A percentile compares a stretch with the other conserved stretches of the same genome.
phyloP scores from a whole-genome alignment of 2,113 vertebrate genomes.

The Melanostigma gelatinosum region DNA sequence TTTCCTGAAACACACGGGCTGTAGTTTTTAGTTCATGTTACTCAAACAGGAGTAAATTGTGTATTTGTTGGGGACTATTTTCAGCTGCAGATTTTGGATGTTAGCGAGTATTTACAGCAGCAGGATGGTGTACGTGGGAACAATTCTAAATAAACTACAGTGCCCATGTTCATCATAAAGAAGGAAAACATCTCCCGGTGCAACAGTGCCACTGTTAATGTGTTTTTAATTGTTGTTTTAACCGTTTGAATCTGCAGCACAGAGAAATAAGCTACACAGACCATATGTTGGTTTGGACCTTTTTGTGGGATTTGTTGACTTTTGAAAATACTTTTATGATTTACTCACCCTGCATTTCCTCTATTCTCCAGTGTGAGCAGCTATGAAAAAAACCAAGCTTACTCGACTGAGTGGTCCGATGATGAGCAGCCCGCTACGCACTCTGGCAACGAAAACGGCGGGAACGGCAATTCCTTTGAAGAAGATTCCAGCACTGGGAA shows the following conservation, averaged over 20 bases:
- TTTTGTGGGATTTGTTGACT: neutral
- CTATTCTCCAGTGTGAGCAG: slow-evolving; percentile 89
- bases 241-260: neutral
- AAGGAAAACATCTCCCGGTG: neutral
- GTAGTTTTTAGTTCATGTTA: neutral
- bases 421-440: slow-evolving; percentile 90
- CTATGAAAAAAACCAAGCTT: slow-evolving; percentile 93
- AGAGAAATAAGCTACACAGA: neutral
- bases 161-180: neutral
- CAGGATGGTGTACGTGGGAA: neutral
- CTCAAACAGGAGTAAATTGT: neutral
- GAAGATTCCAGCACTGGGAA: slow-evolving; percentile 84
- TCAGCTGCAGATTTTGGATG: neutral
- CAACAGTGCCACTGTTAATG: neutral
- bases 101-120: neutral
- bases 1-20: neutral
- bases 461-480: slow-evolving; percentile 93
- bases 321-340: neutral
- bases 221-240: neutral
- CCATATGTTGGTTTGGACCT: neutral
- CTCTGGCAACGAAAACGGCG: slow-evolving; percentile 91
- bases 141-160: neutral
- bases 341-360: neutral
- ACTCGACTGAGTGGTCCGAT: slow-evolving; percentile 94
- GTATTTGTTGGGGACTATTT: neutral